These are phyloP conservation scores for Sacculina carcini DNA, from an alignment of 2,888 invertebrate species.

Conservation along the genomic window DNA sequence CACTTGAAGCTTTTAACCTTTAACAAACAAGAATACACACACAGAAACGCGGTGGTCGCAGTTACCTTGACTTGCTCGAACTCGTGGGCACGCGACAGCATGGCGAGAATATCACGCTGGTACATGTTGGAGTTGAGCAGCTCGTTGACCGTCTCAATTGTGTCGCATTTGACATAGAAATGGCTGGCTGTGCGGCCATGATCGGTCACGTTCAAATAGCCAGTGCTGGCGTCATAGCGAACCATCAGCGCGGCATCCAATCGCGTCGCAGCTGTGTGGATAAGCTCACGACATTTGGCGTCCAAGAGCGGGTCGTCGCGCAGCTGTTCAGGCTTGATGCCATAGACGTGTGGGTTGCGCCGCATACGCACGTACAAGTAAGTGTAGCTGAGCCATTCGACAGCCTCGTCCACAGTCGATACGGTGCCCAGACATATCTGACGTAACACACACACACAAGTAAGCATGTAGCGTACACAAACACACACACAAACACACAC, in stretches of 20 bases:
- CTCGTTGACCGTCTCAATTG: constrained; percentile 75
- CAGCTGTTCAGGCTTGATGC: constrained; percentile 46
- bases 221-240: constrained; percentile 56
- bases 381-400: constrained; percentile 92
- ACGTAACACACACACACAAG: not conserved
- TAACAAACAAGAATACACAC: no score
- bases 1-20: no score
- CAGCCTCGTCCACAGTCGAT: constrained; percentile 77
- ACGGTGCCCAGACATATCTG: constrained; percentile 84
- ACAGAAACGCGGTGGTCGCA: not conserved
- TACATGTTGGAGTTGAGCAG: constrained; percentile 51
- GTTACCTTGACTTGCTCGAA: constrained; percentile 74
- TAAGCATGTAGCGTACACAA: no score
- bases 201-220: constrained; percentile 34
- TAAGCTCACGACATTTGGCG: constrained; percentile 44
- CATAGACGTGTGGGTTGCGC: constrained; percentile 44
- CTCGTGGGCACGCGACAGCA: constrained; percentile 77
- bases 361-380: constrained; percentile 83
- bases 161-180: constrained; percentile 88
- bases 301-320: constrained; percentile 55
- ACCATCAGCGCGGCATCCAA: constrained; percentile 86
- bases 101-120: constrained; percentile 56
- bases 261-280: constrained; percentile 48
- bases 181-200: constrained; percentile 80
- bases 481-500: no score